Evolutionary conservation across 1,140 invertebrate species (phyloP).

Genomic region (Archivesica marissinica): DNA sequence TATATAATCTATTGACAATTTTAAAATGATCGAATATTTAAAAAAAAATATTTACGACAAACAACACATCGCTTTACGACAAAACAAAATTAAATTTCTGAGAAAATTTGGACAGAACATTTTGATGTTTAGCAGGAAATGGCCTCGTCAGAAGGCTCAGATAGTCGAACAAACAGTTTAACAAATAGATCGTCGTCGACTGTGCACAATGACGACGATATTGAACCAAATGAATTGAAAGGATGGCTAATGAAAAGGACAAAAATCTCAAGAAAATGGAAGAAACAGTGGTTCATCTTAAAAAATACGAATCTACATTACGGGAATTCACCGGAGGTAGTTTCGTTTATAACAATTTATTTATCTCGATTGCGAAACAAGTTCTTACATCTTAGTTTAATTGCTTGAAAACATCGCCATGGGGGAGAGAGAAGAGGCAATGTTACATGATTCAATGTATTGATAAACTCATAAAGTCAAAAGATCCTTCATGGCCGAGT

Average conservation of each 20-base stretch:
- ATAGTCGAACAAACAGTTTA: conserved; percentile 78
- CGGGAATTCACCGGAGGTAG: conserved; percentile 79
- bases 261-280: conserved; percentile 77
- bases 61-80: conserved; percentile 58
- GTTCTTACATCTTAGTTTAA: too few species aligned
- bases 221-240: conserved; percentile 75
- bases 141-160: conserved; percentile 77
- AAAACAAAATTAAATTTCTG: conserved; percentile 64
- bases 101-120: conserved; percentile 21
- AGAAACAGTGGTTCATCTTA: conserved; percentile 79
- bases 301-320: conserved; percentile 80
- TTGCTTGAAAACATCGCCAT: too few species aligned
- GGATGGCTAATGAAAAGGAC: conserved; percentile 81
- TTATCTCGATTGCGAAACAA: too few species aligned
- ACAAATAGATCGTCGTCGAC: conserved; percentile 74
- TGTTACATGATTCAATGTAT: too few species aligned
- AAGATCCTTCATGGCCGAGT: too few species aligned
- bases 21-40: too few species aligned
- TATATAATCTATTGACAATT: too few species aligned
- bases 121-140: conserved; percentile 50
- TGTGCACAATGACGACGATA: conserved; percentile 73
- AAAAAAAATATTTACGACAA: conserved; percentile 66
- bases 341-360: too few species aligned
- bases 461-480: too few species aligned
- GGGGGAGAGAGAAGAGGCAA: too few species aligned